phyloP scores from a whole-genome alignment of 23 tunicate species.

The Phallusia fumigata region DNA sequence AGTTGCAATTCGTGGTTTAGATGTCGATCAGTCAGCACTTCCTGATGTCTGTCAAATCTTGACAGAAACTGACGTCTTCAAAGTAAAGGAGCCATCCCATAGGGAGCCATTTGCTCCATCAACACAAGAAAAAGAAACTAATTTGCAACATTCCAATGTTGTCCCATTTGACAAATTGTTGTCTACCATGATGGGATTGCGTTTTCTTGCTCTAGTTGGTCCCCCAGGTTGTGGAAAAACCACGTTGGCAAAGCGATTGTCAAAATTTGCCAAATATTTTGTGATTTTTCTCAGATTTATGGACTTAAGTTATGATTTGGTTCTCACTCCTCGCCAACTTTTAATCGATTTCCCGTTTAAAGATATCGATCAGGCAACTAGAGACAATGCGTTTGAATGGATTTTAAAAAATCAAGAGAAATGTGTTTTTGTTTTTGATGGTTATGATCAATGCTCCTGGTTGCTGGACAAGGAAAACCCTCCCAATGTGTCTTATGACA shows the following conservation, averaged over 20 bases:
- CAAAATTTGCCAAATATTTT: too few relatives aligned
- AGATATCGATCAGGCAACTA: too few relatives aligned
- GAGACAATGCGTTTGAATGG: too few relatives aligned
- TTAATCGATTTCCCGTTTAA: too few relatives aligned
- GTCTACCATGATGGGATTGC: background rate
- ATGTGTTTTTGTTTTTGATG: too few relatives aligned
- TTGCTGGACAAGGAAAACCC: too few relatives aligned
- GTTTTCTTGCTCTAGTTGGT: too few relatives aligned
- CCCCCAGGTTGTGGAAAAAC: too few relatives aligned
- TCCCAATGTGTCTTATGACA: too few relatives aligned
- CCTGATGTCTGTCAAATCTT: slow-evolving; percentile 17
- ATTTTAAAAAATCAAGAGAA: too few relatives aligned
- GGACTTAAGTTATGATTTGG: background rate
- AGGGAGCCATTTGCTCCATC: background rate
- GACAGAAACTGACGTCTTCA: background rate
- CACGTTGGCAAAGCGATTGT: slow-evolving; percentile 14
- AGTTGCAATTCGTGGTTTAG: too few relatives aligned
- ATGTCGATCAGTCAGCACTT: too few relatives aligned
- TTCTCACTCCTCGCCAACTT: background rate
- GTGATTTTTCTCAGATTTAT: background rate
- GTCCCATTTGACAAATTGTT: background rate
- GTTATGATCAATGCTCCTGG: slow-evolving; percentile 33
- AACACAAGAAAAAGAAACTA: background rate
- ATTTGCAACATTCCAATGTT: background rate
- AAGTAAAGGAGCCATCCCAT: slow-evolving; percentile 1